Evolutionary conservation across 2,113 vertebrate species (phyloP).

Genomic region (Eptesicus fuscus): DNA sequence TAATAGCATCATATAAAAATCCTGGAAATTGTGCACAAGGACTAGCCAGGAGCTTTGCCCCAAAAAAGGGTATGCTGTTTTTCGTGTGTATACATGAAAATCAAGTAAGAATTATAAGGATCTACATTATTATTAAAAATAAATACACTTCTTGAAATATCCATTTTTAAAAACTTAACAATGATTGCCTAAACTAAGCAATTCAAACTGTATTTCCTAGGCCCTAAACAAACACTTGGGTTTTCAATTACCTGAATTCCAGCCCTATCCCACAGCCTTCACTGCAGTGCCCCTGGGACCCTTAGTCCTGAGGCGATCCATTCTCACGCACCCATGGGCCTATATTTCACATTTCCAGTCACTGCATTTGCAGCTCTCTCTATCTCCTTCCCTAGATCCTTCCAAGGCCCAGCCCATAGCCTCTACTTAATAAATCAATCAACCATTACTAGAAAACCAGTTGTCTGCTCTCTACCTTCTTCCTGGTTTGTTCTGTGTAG

Average conservation of each 20-base stretch:
- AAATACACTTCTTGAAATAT: conserved; percentile 32
- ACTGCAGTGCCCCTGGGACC: background rate
- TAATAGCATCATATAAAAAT: conserved; percentile 65
- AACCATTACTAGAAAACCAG: background rate
- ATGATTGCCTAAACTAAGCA: conserved; percentile 1
- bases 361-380: background rate
- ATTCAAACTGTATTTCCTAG: background rate
- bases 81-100: conserved; percentile 28
- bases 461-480: background rate
- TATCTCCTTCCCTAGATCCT: background rate
- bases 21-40: conserved; percentile 63
- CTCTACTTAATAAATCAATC: background rate
- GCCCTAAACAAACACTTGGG: background rate
- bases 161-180: conserved; percentile 51
- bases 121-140: conserved; percentile 24
- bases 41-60: conserved; percentile 37
- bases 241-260: background rate
- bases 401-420: background rate
- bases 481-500: background rate
- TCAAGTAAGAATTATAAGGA: conserved; percentile 37
- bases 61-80: background rate
- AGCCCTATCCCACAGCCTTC: background rate
- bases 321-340: background rate
- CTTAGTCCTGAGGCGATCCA: background rate
- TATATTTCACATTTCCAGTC: background rate